These are phyloP conservation scores for Lethenteron camtschaticum DNA, from an alignment of 2,113 vertebrate genomes.

Conservation along the genomic window DNA sequence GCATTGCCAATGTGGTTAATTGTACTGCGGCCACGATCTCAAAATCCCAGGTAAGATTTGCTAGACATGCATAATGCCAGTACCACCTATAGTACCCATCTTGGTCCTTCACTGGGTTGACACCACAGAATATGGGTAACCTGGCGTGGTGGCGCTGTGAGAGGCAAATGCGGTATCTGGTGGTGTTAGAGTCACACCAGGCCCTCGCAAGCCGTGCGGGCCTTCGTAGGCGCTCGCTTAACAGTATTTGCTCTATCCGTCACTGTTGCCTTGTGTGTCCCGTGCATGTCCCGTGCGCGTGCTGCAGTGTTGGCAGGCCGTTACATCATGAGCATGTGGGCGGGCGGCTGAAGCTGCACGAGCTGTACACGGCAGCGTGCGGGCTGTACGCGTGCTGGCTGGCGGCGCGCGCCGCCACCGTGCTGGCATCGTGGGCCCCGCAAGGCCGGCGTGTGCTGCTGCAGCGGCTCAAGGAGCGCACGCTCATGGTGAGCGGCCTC, in stretches of 20 bases:
- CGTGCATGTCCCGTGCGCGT: neutral
- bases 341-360: constrained; percentile 87
- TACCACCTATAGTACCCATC: too few species aligned
- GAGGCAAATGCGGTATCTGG: too few species aligned
- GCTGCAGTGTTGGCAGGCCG: constrained; percentile 74
- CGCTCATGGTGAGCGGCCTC: constrained; percentile 52
- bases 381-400: constrained; percentile 96
- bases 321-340: constrained; percentile 98
- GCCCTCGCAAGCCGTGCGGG: too few species aligned
- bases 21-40: too few species aligned
- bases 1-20: too few species aligned
- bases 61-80: too few species aligned
- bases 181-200: too few species aligned
- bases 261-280: constrained; percentile 2
- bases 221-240: neutral
- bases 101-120: too few species aligned
- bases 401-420: constrained; percentile 62
- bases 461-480: constrained; percentile 89
- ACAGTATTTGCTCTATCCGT: constrained; percentile 11
- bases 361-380: constrained; percentile 87
- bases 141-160: too few species aligned
- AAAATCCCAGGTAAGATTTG: too few species aligned
- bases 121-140: too few species aligned
- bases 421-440: constrained; percentile 93
- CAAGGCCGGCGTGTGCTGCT: constrained; percentile 79